These are phyloP conservation scores for Mirza zaza DNA, from an alignment of 2,113 vertebrate genomes.

Conservation along the genomic window DNA sequence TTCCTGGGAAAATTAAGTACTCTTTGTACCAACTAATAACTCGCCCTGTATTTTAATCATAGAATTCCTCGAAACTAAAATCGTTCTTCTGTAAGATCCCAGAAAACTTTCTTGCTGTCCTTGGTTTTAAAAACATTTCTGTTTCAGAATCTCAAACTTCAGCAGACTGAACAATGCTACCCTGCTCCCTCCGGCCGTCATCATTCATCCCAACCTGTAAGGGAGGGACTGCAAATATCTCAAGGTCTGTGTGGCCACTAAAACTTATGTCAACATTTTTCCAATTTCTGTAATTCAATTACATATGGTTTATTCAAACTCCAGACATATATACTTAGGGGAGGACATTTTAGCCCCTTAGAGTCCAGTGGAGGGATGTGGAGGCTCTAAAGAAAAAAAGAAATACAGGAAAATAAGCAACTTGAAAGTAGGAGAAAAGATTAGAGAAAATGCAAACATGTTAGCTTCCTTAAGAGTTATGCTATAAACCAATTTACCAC, in stretches of 20 bases:
- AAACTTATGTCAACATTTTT: neutral
- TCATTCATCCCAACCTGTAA: neutral
- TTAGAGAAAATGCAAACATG: neutral
- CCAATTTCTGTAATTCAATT: slow-evolving; percentile 20
- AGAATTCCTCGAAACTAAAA: neutral
- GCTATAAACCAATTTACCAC: neutral
- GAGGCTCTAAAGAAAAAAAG: neutral
- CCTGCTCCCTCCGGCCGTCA: neutral
- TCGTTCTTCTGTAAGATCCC: neutral
- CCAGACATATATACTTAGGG: neutral
- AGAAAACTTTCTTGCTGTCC: neutral
- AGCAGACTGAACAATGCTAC: neutral
- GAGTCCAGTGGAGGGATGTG: neutral
- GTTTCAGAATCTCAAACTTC: slow-evolving; percentile 15
- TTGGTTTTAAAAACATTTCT: neutral
- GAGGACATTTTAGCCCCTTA: neutral
- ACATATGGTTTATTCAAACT: neutral
- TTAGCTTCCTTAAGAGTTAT: neutral
- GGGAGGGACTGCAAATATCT: neutral
- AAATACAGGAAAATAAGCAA: neutral
- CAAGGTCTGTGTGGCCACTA: neutral
- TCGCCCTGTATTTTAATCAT: neutral
- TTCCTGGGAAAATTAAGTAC: neutral
- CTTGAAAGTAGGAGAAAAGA: slow-evolving; percentile 6
- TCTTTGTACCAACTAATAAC: neutral